Conservation (phyloP, 1,140 invertebrate genomes). For the Diuraphis noxia region DNA sequence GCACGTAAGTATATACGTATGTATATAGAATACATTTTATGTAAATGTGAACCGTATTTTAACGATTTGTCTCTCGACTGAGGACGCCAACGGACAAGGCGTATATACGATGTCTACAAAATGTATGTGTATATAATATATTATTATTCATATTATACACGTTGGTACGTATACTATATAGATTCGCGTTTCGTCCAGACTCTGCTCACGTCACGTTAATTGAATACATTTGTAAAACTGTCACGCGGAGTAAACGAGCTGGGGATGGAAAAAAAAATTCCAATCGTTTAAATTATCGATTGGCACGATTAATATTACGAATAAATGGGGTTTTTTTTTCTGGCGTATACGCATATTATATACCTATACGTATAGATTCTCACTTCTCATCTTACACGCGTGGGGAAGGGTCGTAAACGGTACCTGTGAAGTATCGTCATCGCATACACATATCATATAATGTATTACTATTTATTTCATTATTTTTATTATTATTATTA, state of each 20-base stretch:
- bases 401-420: background rate
- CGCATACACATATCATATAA: background rate
- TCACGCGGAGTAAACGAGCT: background rate
- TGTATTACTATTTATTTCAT: constrained; percentile 11
- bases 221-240: constrained; percentile 24
- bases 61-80: background rate
- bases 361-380: background rate
- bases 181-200: background rate
- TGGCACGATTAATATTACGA: background rate
- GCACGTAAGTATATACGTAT: background rate
- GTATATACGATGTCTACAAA: background rate
- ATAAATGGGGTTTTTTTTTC: background rate
- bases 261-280: background rate
- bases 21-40: background rate
- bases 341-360: background rate
- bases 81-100: background rate
- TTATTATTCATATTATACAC: too few relatives aligned
- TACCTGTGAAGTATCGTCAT: background rate
- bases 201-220: background rate
- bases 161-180: background rate
- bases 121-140: background rate
- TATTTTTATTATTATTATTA: background rate
- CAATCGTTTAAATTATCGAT: background rate
- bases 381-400: background rate
- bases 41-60: background rate